Evolutionary conservation across 2,888 invertebrate genomes (phyloP), one percentile per base, ranked within the genome.

Genomic region (Sialis lutaria): DNA sequence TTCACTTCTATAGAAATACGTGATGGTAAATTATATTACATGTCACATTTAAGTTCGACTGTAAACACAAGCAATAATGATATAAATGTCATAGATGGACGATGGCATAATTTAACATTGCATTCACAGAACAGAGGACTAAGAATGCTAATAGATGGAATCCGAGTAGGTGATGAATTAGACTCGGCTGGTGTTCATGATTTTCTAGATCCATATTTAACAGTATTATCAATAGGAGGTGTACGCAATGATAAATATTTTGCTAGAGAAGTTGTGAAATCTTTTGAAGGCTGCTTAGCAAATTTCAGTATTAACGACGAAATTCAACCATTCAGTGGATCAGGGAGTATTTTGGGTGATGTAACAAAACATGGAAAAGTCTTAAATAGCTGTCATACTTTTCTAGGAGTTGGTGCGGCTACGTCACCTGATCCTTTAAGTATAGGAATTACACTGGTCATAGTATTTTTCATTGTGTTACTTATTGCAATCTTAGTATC

Each of bases 371-470:
- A 75, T 56, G 90, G 90, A 22, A 83, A 82, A 63, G 75, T 89
- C 10, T 67, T 73, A 41, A 67, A 67, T 46, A 88, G 88, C 10
- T 92, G 92, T 60, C 75, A 75, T 50, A 83, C 79, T 45, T 75
- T 79, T 5, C 74, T 83, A 49, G 85, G 84, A 30, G 75, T 82
- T 35, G 86, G 86, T 31, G 75, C 82, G 2, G 78, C 82, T 0
- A 79, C 84, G 53, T 80, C 82, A 5, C 81, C 89, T 3, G 87
- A 89, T 67, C 91, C 91, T 0, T 68, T 95, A 6, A 89, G 87
- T 57, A 89, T 93, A 51, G 95, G 93, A 46, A 84, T 95, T 49
- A 92, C 92, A 1, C 69, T 95, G 33, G 91, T 95, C 13, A 89
- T 93, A 51, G 88, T 90, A 30, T 93, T 96, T 70, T 93, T 96